Conservation (phyloP, 2,888 invertebrate species). For the Allophyes oxyacanthae region DNA sequence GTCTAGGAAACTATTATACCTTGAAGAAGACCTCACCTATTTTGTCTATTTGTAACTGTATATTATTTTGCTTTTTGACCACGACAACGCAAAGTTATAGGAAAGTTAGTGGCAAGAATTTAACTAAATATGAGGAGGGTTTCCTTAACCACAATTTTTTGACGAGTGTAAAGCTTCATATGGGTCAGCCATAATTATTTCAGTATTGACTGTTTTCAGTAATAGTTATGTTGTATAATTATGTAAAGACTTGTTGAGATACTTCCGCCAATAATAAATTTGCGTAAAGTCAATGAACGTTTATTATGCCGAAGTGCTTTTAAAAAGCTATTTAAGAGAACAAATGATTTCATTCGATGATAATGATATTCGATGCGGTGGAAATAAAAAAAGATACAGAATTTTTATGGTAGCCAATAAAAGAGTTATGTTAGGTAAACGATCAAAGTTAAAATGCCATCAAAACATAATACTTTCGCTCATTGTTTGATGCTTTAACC, state of each 20-base stretch:
- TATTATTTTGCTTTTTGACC: slow-evolving; percentile 14
- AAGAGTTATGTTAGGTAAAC: slow-evolving; percentile 79
- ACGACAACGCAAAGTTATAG: no score
- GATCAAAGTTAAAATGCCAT: slow-evolving; percentile 80
- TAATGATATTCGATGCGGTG: slow-evolving; percentile 45
- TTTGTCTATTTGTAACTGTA: slow-evolving; percentile 15
- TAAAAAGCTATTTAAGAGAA: slow-evolving; percentile 38
- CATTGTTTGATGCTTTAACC: slow-evolving; percentile 81
- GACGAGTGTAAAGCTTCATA: slow-evolving; percentile 10
- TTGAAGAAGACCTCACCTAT: slow-evolving; percentile 17
- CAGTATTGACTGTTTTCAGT: slow-evolving; percentile 16
- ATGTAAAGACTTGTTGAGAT: slow-evolving; percentile 2
- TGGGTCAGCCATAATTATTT: slow-evolving; percentile 14
- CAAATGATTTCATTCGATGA: slow-evolving; percentile 46
- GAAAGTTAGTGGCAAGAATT: neutral
- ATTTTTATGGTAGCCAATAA: slow-evolving; percentile 63
- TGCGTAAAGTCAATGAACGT: slow-evolving; percentile 17
- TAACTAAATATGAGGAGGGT: slow-evolving; percentile 1
- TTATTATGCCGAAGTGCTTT: slow-evolving; percentile 25
- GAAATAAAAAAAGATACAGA: slow-evolving; percentile 47
- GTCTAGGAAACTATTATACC: slow-evolving; percentile 29
- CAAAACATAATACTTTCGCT: slow-evolving; percentile 80
- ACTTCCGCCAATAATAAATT: slow-evolving; percentile 14
- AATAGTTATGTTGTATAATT: slow-evolving; percentile 11
- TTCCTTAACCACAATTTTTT: slow-evolving; percentile 3